Evolutionary conservation across 2,888 invertebrate species (phyloP).

Genomic region (Automeris io): DNA sequence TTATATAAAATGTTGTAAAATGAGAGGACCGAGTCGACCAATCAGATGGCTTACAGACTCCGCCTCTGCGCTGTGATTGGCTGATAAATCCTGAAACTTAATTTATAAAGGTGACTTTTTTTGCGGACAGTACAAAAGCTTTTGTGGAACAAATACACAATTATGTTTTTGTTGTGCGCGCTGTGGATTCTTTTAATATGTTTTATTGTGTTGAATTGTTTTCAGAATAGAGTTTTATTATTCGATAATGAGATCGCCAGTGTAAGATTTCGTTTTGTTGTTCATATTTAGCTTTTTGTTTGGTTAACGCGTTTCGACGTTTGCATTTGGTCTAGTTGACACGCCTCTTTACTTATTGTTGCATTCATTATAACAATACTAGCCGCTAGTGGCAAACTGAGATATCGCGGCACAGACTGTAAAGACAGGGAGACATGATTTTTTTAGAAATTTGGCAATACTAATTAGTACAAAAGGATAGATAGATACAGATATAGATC

Average conservation of each 20-base stretch:
- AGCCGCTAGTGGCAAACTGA: too few relatives aligned
- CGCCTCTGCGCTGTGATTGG: constrained; percentile 60
- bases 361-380: too few relatives aligned
- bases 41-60: constrained; percentile 36
- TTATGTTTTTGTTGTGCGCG: constrained; percentile 70
- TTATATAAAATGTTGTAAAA: constrained; percentile 75
- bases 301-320: constrained; percentile 16
- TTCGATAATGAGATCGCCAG: constrained; percentile 35
- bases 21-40: constrained; percentile 47
- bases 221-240: constrained; percentile 20
- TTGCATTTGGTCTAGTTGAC: constrained; percentile 4
- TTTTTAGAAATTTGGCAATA: too few relatives aligned
- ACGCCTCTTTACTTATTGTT: too few relatives aligned
- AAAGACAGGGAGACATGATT: too few relatives aligned
- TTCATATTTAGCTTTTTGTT: constrained; percentile 22
- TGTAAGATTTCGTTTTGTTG: constrained; percentile 25
- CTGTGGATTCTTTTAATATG: constrained; percentile 56
- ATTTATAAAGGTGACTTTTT: constrained; percentile 75
- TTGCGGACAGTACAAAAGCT: constrained; percentile 55
- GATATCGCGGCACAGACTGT: too few relatives aligned
- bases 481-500: too few relatives aligned
- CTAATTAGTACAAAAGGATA: too few relatives aligned
- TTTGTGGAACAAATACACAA: constrained; percentile 70
- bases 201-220: constrained; percentile 38
- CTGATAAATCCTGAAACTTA: constrained; percentile 60